These are phyloP conservation scores for Drosophila suzukii DNA, from an alignment of 1,140 invertebrate genomes.

Conservation along the genomic window DNA sequence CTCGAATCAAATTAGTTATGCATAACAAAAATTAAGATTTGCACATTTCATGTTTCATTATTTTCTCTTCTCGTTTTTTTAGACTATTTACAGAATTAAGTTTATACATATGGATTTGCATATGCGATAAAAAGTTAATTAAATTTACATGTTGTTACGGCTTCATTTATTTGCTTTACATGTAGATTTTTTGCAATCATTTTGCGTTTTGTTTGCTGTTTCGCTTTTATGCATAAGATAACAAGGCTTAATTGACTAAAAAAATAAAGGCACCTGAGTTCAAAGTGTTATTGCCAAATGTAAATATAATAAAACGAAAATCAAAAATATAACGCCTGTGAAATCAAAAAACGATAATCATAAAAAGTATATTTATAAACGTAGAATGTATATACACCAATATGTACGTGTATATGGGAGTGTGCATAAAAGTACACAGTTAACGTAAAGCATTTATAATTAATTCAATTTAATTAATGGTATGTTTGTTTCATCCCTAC, in stretches of 20 bases:
- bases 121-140: constrained; percentile 58
- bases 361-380: constrained; percentile 21
- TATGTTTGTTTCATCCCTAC: constrained; percentile 47
- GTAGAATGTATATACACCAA: constrained; percentile 6
- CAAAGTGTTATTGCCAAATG: constrained; percentile 76
- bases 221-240: constrained; percentile 78
- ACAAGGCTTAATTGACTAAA: constrained; percentile 81
- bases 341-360: constrained; percentile 43
- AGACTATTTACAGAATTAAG: constrained; percentile 44
- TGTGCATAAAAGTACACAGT: constrained; percentile 18
- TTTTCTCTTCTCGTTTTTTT: constrained; percentile 16
- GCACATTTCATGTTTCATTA: constrained; percentile 57
- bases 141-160: constrained; percentile 56
- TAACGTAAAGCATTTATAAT: constrained; percentile 51
- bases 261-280: constrained; percentile 82
- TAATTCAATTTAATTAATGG: constrained; percentile 69
- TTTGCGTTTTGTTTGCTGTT: constrained; percentile 26
- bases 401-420: constrained; percentile 10
- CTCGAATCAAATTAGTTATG: constrained; percentile 42
- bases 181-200: constrained; percentile 16
- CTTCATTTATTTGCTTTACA: constrained; percentile 30
- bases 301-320: constrained; percentile 52
- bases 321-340: constrained; percentile 49
- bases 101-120: constrained; percentile 37
- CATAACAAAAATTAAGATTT: constrained; percentile 49